Percentiles rank a stretch among this genome's conserved stretches.
These are phyloP conservation scores for Artibeus lituratus DNA, from an alignment of 2,797 vertebrate species.

Conservation along the genomic window DNA sequence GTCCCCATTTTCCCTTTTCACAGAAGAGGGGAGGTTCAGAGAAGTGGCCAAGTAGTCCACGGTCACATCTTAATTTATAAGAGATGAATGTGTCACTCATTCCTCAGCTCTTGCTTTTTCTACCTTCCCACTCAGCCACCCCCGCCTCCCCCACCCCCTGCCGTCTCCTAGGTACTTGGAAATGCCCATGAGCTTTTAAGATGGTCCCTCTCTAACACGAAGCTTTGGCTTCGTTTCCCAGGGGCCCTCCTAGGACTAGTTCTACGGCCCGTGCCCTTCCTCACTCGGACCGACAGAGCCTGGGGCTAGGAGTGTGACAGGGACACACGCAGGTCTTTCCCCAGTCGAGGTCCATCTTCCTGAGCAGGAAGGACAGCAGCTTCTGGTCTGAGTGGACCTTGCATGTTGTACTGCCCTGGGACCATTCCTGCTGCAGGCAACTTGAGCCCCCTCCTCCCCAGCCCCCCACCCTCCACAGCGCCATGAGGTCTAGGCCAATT, in stretches of 20 bases:
- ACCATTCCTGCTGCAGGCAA: neutral
- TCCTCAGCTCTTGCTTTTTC: neutral
- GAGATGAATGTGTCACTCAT: too few relatives aligned
- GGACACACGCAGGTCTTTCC: fast-evolving
- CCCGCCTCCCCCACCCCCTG: neutral
- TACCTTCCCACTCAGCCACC: neutral
- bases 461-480: neutral
- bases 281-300: neutral
- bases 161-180: neutral
- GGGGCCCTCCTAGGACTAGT: neutral
- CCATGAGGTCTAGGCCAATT: neutral
- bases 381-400: neutral
- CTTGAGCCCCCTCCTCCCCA: neutral
- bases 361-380: neutral
- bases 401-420: neutral
- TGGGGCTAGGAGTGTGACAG: neutral
- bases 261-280: neutral
- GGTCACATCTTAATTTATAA: neutral
- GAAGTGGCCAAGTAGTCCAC: too few relatives aligned
- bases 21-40: neutral
- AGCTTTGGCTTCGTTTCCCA: neutral
- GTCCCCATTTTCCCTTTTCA: neutral
- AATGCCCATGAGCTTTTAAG: fast-evolving
- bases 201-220: neutral
- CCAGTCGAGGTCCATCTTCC: neutral